These are phyloP conservation scores for Microctonus hyperodae DNA, from an alignment of 2,888 invertebrate genomes.

Conservation along the genomic window DNA sequence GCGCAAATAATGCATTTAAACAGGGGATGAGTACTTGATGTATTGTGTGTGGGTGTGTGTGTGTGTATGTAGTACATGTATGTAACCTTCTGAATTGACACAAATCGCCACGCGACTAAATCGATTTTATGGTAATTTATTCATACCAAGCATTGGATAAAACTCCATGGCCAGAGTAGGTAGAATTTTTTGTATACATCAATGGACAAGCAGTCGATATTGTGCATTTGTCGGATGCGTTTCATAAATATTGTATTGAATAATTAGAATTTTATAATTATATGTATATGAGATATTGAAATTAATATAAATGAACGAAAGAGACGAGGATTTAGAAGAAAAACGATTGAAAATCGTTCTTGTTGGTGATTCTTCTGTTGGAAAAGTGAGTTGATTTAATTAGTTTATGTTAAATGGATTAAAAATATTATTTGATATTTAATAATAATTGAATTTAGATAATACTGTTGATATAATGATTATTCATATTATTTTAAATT, in stretches of 20 bases:
- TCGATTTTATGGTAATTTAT: slow-evolving; percentile 60
- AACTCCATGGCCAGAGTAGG: slow-evolving; percentile 21
- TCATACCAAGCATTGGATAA: slow-evolving; percentile 47
- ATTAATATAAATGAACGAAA: slow-evolving; percentile 69
- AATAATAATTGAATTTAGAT: background rate
- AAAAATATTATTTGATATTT: background rate
- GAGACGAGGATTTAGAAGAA: slow-evolving; percentile 70
- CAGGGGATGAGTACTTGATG: too few species aligned
- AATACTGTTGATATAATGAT: too few species aligned
- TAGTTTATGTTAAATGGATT: too few species aligned
- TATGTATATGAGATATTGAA: background rate
- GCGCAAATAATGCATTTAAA: too few species aligned
- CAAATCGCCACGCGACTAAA: slow-evolving; percentile 44
- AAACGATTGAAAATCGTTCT: slow-evolving; percentile 79
- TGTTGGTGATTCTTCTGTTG: slow-evolving; percentile 81
- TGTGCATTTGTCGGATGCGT: background rate
- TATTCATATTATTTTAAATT: slow-evolving; percentile 22
- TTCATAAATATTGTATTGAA: background rate
- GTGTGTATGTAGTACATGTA: slow-evolving; percentile 34
- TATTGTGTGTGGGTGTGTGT: background rate
- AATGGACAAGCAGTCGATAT: background rate
- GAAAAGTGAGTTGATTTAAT: slow-evolving; percentile 70
- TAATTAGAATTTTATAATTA: slow-evolving; percentile 7
- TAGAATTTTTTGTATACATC: background rate
- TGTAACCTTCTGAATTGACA: slow-evolving; percentile 38